These are phyloP conservation scores for Apis mellifera DNA, from an alignment of 1,140 invertebrate species.

Conservation along the genomic window Amel_HAv3.1 CM009942.2:8068501-8069000, in stretches of 20 bases:
- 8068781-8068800: conserved; percentile 12
- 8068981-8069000: conserved; percentile 65
- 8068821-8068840: conserved; percentile 34
- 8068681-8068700: not conserved
- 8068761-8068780: conserved; percentile 59
- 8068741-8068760: conserved; percentile 38
- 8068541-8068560: no score
- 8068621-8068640: no score
- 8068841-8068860: conserved; percentile 3
- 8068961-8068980: conserved; percentile 52
- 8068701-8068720: not conserved
- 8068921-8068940: not conserved
- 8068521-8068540: no score
- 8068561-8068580: no score
- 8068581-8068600: no score
- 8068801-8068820: conserved; percentile 37
- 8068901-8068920: not conserved
- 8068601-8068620: no score
- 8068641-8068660: not conserved
- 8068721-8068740: conserved; percentile 59
- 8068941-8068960: conserved; percentile 43
- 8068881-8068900: conserved; percentile 18
- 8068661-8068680: no score
- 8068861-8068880: conserved; percentile 1
- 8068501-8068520: not conserved